Evolutionary conservation across 1,140 invertebrate genomes (phyloP), one percentile per base, ranked within the genome.

Genomic region (Nixonia krombeini): DNA sequence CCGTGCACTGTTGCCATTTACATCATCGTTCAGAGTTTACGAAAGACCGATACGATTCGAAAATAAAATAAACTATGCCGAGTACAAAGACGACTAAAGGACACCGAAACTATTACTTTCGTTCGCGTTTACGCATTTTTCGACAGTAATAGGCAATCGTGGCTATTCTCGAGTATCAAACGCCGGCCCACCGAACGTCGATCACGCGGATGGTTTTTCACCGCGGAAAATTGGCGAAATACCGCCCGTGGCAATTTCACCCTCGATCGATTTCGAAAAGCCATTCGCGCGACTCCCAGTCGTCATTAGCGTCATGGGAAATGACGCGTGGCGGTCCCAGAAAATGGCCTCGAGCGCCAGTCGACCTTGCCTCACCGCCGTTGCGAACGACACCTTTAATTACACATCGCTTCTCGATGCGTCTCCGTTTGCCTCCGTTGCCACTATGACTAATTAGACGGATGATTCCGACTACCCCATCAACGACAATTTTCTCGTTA

Each of bases 181-280:
- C n/a, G n/a, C n/a, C n/a, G n/a, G n/a, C n/a, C n/a, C n/a, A n/a
- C n/a, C n/a, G n/a, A n/a, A n/a, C n/a, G n/a, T n/a, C n/a, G n/a
- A n/a, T n/a, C n/a, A n/a, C n/a, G n/a, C n/a, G n/a, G n/a, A n/a
- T n/a, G n/a, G n/a, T n/a, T n/a, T n/a, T n/a, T n/a, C n/a, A n/a
- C n/a, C n/a, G n/a, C n/a, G n/a, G 17, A 25, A 38, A 50, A 50
- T 38, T 50, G 18, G 12, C 33, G 12, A 37, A 37, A 25, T 50
- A 15, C n/a, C 17, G 33, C 17, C 33, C 33, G 15, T 37, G 25
- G 33, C 31, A 50, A 50, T 23, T 38, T 26, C 33, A 33, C 5
- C 17, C 25, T 37, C 46, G 38, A 50, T 50, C 46, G 31, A 38
- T 38, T 38, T 15, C 10, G 21, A 50, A 37, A 37, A 8, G 18